Evolutionary conservation across 2,113 vertebrate species (phyloP), one percentile per base, ranked within the genome.

Genomic region (Dicaeum eximium): DNA sequence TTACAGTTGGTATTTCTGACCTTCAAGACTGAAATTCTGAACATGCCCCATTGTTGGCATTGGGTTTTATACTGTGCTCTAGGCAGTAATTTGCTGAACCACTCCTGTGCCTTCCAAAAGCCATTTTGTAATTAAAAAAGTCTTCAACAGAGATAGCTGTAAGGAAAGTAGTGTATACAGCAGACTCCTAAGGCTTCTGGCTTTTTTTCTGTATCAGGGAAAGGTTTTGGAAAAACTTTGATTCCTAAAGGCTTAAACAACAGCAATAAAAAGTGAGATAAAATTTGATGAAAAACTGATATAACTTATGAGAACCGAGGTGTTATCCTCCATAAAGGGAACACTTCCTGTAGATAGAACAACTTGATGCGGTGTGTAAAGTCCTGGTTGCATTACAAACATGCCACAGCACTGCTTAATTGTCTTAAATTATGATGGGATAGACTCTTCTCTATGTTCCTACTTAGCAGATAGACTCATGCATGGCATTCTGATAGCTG

Each of bases 41-140:
- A 70, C 0, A 7, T 64, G 45, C 40, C 69, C 54, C 58, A 73
- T 80, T 30, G 58, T 65, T 2, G 7, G 78, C 31, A 7, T 35
- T 35, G 50, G 71, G 82, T 47, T 91, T 94, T 89, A 18, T 33
- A 80, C 8, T 67, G 40, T 85, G 88, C 90, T 90, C 6, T 6
- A 93, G 94, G 94, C 50, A 56, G 75, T 87, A 87, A 96, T 97
- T 95, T 93, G 88, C 95, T 95, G 93, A 96, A 96, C 90, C 79
- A 56, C 83, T 86, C 80, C 28, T 42, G 73, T 80, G 79, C 66
- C 74, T 95, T 96, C 88, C 27, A 40, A 94, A 86, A 65, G 40
- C 45, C 62, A 28, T 93, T 80, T 84, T 86, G 58, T 83, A 94
- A 95, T 96, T 93, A 96, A 84, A 96, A 93, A 93, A 75, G 22